phyloP scores from a whole-genome alignment of 2,888 invertebrate genomes.

The Steinernema hermaphroditum region DNA sequence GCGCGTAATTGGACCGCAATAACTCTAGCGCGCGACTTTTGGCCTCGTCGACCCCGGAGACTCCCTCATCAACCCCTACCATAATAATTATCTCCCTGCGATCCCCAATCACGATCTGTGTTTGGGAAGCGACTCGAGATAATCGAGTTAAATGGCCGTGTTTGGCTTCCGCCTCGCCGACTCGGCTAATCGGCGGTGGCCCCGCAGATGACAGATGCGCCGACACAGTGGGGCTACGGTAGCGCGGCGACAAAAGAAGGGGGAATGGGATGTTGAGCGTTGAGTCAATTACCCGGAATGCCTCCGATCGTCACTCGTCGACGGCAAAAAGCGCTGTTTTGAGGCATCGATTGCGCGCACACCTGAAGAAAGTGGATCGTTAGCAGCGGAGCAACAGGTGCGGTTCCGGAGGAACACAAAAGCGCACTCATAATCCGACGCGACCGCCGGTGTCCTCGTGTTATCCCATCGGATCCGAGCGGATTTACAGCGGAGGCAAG shows the following conservation, averaged over 20 bases:
- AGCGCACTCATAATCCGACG: slow-evolving; percentile 20
- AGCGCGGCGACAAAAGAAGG: background rate
- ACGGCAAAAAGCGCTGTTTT: too few relatives aligned
- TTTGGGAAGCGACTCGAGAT: slow-evolving; percentile 8
- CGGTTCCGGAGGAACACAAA: slow-evolving; percentile 25
- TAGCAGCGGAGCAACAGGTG: slow-evolving; percentile 16
- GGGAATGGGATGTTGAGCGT: too few relatives aligned
- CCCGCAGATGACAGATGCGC: slow-evolving; percentile 9
- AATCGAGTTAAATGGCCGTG: slow-evolving; percentile 29
- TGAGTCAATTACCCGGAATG: slow-evolving; percentile 22
- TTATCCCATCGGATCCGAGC: background rate
- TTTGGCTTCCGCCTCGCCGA: slow-evolving; percentile 11
- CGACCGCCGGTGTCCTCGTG: slow-evolving; percentile 27
- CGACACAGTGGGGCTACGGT: slow-evolving; percentile 15
- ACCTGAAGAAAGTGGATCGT: slow-evolving; percentile 29
- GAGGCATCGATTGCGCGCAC: background rate
- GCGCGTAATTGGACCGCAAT: slow-evolving; percentile 29
- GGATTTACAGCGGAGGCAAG: background rate
- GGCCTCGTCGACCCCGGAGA: background rate
- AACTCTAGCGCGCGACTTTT: slow-evolving; percentile 15
- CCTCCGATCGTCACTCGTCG: background rate
- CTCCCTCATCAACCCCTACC: background rate
- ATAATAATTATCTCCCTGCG: slow-evolving; percentile 1
- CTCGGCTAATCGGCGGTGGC: slow-evolving; percentile 15
- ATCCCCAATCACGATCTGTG: slow-evolving; percentile 15